These are phyloP conservation scores for Megalopta genalis DNA, from an alignment of 1,140 invertebrate species.

Conservation along the genomic window DNA sequence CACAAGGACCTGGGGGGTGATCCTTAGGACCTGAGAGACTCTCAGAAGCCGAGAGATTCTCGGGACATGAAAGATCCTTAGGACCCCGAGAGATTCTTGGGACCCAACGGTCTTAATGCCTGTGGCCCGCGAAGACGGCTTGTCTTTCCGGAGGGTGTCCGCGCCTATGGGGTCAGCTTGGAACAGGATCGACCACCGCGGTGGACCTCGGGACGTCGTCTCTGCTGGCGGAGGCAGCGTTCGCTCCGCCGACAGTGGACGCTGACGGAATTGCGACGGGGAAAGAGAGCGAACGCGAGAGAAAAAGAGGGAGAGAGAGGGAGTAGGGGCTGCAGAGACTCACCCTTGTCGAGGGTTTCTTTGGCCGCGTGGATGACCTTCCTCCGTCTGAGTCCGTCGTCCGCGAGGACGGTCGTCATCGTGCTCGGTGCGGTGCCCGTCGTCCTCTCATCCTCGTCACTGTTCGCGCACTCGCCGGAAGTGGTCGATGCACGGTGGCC, in stretches of 20 bases:
- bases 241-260: background rate
- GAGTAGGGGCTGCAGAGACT: conserved; percentile 48
- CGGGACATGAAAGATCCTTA: no score
- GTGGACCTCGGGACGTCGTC: no score
- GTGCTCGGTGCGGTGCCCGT: conserved; percentile 44
- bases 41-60: no score
- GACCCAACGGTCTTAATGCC: no score
- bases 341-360: conserved; percentile 84
- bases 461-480: conserved; percentile 59
- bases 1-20: no score
- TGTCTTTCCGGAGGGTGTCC: no score
- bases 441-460: conserved; percentile 65
- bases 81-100: no score
- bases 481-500: conserved; percentile 45
- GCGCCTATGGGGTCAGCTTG: no score
- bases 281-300: background rate
- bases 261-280: background rate
- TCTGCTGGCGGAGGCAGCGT: no score
- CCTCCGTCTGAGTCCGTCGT: conserved; percentile 78
- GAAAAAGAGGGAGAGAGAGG: background rate
- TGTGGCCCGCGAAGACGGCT: no score
- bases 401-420: conserved; percentile 60
- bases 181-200: no score
- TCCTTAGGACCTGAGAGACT: no score
- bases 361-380: conserved; percentile 84